These are phyloP conservation scores for Nomia melanderi DNA, from an alignment of 1,140 invertebrate species.

Conservation along the genomic window DNA sequence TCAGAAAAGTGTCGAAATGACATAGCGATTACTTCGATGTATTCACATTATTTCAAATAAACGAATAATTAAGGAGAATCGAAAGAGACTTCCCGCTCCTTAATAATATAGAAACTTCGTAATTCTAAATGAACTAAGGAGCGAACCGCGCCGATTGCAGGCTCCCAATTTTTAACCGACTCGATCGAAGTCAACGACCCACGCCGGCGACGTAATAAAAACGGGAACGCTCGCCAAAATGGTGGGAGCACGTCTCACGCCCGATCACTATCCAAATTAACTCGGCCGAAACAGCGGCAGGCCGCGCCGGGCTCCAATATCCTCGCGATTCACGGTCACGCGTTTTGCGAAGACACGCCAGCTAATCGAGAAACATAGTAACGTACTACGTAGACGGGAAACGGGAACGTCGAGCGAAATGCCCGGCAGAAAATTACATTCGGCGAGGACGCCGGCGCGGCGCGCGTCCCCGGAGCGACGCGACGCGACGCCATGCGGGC, in stretches of 20 bases:
- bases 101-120: too few species aligned
- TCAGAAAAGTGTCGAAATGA: too few species aligned
- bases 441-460: background rate
- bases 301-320: constrained; percentile 5
- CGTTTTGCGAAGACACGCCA: background rate
- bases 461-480: background rate
- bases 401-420: background rate
- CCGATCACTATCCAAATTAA: constrained; percentile 2
- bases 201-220: background rate
- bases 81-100: too few species aligned
- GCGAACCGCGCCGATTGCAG: background rate
- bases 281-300: background rate
- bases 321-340: background rate
- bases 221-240: background rate
- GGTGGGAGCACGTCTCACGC: background rate
- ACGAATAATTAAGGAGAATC: too few species aligned
- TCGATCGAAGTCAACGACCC: background rate
- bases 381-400: too few species aligned
- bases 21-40: too few species aligned
- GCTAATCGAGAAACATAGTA: constrained; percentile 7
- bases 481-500: background rate
- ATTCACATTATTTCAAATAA: too few species aligned
- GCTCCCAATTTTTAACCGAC: background rate
- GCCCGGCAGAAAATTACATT: background rate
- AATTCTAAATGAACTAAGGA: too few species aligned